Evolutionary conservation across 2,797 vertebrate genomes (phyloP).

Genomic region (Gallirallus australis): DNA sequence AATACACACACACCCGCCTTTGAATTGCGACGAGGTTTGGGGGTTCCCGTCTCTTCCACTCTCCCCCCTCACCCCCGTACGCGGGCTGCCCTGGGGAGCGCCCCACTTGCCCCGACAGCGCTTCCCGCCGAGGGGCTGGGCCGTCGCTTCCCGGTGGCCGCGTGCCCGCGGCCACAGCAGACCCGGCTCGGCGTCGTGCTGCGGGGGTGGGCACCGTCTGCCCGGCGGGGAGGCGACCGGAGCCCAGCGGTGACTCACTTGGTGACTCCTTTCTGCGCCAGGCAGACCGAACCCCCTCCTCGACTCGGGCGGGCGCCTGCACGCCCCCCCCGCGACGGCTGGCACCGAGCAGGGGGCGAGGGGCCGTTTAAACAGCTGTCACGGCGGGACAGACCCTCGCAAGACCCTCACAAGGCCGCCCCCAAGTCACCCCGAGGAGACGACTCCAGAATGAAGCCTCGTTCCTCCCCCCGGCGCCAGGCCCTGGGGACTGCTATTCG

Average conservation of each 20-base stretch:
- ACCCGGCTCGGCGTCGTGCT: not conserved
- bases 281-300: not conserved
- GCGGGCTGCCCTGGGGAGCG: not conserved
- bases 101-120: not conserved
- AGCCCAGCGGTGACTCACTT: not conserved
- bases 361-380: not conserved
- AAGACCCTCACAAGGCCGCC: not conserved
- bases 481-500: not conserved
- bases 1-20: too few species aligned
- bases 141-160: not conserved
- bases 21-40: fast-evolving
- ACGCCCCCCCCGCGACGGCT: too few species aligned
- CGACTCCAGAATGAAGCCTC: not conserved
- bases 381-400: not conserved
- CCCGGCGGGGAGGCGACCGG: not conserved
- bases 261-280: not conserved
- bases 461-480: too few species aligned
- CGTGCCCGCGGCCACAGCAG: not conserved
- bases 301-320: not conserved
- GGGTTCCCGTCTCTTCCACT: not conserved
- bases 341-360: not conserved
- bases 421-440: not conserved
- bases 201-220: not conserved
- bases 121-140: too few species aligned
- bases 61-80: not conserved